Percentiles rank a stretch among this genome's conserved stretches.
These are phyloP conservation scores for Ochotona princeps DNA, from an alignment of 2,113 vertebrate species.

Conservation along the genomic window DNA sequence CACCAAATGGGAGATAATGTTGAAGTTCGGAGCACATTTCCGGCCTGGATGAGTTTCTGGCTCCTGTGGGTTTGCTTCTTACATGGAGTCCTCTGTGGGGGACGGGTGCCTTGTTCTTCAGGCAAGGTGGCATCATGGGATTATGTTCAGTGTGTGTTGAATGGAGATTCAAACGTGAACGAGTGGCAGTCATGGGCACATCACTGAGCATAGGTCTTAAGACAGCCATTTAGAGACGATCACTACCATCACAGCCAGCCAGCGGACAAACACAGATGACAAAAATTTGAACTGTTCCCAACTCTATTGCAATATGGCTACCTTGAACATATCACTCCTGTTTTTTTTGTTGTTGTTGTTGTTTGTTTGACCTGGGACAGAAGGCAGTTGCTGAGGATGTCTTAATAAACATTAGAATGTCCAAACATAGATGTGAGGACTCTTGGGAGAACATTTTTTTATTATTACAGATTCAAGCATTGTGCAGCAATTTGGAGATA, in stretches of 20 bases:
- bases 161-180: slow-evolving; percentile 33
- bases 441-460: slow-evolving; percentile 36
- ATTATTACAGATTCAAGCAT: slow-evolving; percentile 37
- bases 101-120: neutral
- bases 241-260: neutral
- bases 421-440: slow-evolving; percentile 22
- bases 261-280: neutral
- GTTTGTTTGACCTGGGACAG: slow-evolving; percentile 24
- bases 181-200: neutral
- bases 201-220: neutral
- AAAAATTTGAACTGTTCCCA: slow-evolving; percentile 30
- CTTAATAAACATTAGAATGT: slow-evolving; percentile 50
- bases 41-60: neutral
- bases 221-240: slow-evolving; percentile 21
- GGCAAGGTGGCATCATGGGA: neutral
- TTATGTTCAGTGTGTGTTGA: neutral
- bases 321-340: slow-evolving; percentile 3
- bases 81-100: neutral
- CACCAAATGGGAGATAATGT: neutral
- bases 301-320: neutral
- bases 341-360: neutral
- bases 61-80: slow-evolving; percentile 11
- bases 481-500: slow-evolving; percentile 40
- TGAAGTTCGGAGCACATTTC: neutral
- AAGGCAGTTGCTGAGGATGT: slow-evolving; percentile 2